Conservation (phyloP, 2,888 invertebrate species). For the Rhogogaster chlorosoma region DNA sequence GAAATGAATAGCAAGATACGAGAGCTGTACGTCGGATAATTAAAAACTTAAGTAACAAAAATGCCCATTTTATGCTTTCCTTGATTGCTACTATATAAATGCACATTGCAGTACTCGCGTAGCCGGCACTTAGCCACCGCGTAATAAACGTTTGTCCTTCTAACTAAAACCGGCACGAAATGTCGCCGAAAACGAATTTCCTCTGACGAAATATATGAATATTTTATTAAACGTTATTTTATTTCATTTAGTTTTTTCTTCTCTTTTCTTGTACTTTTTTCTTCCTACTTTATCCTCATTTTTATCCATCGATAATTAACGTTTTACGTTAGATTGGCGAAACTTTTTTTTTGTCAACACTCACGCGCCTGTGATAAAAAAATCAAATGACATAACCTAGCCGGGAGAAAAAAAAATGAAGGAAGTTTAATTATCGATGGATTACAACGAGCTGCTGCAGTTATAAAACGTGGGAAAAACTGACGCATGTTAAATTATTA, state of each 20-base stretch:
- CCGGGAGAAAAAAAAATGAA: not conserved
- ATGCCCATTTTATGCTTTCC: slow-evolving; percentile 25
- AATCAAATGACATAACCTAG: not conserved
- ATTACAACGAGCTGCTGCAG: not conserved
- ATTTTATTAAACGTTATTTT: slow-evolving; percentile 50
- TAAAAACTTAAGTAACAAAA: slow-evolving; percentile 20
- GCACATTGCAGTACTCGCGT: slow-evolving; percentile 30
- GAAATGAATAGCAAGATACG: not conserved
- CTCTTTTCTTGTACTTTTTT: too few species aligned
- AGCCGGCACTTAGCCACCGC: not conserved
- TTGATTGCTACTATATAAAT: slow-evolving; percentile 39
- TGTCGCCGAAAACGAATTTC: not conserved
- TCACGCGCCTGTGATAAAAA: not conserved
- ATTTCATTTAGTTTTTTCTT: slow-evolving; percentile 12
- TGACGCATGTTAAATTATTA: not conserved
- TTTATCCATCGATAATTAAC: not conserved
- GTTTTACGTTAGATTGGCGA: not conserved
- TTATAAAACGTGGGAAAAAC: slow-evolving; percentile 12
- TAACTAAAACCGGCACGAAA: slow-evolving; percentile 33
- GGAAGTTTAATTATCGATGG: not conserved
- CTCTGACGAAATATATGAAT: slow-evolving; percentile 17
- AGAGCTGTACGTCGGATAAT: not conserved
- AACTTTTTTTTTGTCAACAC: too few species aligned
- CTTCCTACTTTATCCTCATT: not conserved
- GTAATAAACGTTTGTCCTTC: slow-evolving; percentile 41